Conservation (phyloP, 2,113 vertebrate genomes). For the Poeciliopsis retropinna region DNA sequence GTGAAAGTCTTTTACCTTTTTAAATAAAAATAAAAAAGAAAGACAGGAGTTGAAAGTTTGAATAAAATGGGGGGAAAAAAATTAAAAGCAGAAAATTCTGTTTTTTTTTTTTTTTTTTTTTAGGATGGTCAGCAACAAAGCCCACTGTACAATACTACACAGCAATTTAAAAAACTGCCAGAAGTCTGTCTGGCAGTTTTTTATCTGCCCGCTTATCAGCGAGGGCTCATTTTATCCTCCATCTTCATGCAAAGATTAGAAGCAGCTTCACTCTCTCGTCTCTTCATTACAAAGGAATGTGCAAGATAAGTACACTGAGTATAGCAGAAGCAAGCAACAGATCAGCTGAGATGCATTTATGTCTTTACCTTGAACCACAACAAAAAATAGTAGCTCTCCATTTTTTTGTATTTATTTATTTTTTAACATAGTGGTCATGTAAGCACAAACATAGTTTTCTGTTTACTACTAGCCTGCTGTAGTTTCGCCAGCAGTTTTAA, state of each 20-base stretch:
- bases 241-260: slow-evolving; percentile 4
- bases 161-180: background rate
- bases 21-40: background rate
- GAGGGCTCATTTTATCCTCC: background rate
- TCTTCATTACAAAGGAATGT: slow-evolving; percentile 6
- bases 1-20: background rate
- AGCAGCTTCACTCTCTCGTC: background rate
- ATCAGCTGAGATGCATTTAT: background rate
- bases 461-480: background rate
- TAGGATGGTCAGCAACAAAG: background rate
- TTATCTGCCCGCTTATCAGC: slow-evolving; percentile 22
- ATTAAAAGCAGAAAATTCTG: background rate
- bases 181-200: background rate
- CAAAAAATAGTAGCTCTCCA: background rate
- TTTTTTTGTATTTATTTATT: background rate
- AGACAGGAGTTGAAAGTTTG: too few relatives aligned
- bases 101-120: background rate
- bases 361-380: background rate
- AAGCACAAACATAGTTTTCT: background rate
- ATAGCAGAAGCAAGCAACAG: slow-evolving; percentile 3
- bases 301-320: background rate
- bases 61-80: too few relatives aligned
- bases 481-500: slow-evolving; percentile 4
- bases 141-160: background rate
- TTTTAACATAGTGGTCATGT: background rate